phyloP scores from a whole-genome alignment of 2,797 vertebrate species.

The Amphiprion clarkii region DNA sequence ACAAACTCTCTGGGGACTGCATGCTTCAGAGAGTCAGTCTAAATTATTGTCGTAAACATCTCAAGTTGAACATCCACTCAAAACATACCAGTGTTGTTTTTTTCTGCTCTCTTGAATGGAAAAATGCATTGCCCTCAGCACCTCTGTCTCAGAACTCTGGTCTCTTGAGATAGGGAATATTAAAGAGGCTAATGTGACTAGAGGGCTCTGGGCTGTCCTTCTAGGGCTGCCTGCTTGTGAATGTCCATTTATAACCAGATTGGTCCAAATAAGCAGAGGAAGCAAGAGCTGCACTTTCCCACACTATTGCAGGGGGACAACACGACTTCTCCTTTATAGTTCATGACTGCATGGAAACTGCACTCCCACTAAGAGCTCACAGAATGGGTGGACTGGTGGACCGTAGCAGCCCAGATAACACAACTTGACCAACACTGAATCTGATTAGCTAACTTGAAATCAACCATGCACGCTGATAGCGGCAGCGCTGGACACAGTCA shows the following conservation, averaged over 20 bases:
- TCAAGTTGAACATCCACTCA: slow-evolving; percentile 62
- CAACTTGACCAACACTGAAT: slow-evolving; percentile 74
- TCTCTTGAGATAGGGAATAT: slow-evolving; percentile 83
- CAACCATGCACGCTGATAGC: slow-evolving; percentile 71
- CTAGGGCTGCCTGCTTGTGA: slow-evolving; percentile 75
- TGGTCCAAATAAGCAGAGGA: slow-evolving; percentile 84
- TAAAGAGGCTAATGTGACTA: slow-evolving; percentile 80
- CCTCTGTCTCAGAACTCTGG: slow-evolving; percentile 75
- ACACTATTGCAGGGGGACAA: slow-evolving; percentile 79
- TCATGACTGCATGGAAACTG: slow-evolving; percentile 83
- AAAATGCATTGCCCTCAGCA: slow-evolving; percentile 81
- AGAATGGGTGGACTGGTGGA: slow-evolving; percentile 77
- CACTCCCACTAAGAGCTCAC: slow-evolving; percentile 74
- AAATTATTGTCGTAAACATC: slow-evolving; percentile 74
- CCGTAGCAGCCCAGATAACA: slow-evolving; percentile 79
- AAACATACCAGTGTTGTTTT: slow-evolving; percentile 59
- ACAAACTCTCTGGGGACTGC: slow-evolving; percentile 32
- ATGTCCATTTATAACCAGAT: slow-evolving; percentile 86
- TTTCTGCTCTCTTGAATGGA: slow-evolving; percentile 76
- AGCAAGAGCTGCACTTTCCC: slow-evolving; percentile 85
- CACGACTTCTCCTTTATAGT: slow-evolving; percentile 76
- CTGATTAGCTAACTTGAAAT: slow-evolving; percentile 77
- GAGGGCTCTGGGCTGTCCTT: slow-evolving; percentile 66
- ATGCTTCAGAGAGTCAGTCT: slow-evolving; percentile 48
- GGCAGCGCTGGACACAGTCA: slow-evolving; percentile 42